phyloP scores from a whole-genome alignment of 2,888 invertebrate species.

The Branchellion lobata region DNA sequence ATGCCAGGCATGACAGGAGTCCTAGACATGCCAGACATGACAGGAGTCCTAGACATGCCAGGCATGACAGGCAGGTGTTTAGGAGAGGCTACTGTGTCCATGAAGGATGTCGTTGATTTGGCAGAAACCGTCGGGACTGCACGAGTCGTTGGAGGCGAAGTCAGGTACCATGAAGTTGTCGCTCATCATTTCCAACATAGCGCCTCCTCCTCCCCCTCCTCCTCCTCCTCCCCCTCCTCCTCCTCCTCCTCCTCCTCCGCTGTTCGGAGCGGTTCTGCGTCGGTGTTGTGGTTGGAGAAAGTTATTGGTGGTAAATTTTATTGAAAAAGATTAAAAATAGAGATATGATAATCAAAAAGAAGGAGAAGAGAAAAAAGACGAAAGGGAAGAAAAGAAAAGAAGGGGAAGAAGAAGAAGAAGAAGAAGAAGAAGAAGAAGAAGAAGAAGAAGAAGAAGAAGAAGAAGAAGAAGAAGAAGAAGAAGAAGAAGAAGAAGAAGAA shows the following conservation, averaged over 20 bases:
- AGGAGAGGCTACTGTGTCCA: background rate
- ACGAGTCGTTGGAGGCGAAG: slow-evolving; percentile 50
- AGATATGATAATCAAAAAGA: background rate
- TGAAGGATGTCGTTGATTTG: slow-evolving; percentile 53
- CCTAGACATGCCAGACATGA: too few species aligned
- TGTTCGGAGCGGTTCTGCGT: background rate
- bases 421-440: too few species aligned
- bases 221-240: background rate
- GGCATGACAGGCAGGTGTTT: background rate
- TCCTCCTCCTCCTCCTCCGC: too few species aligned
- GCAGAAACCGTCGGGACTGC: slow-evolving; percentile 55
- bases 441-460: too few species aligned
- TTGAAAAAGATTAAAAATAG: background rate
- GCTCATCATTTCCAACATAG: slow-evolving; percentile 34
- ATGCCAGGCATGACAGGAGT: too few species aligned
- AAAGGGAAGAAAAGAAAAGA: background rate
- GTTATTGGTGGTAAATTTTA: background rate
- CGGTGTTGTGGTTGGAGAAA: background rate
- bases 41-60: too few species aligned
- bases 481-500: too few species aligned
- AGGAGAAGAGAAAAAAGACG: background rate
- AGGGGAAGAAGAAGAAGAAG: background rate
- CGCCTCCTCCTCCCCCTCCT: slow-evolving; percentile 26
- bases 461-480: too few species aligned
- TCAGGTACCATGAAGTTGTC: slow-evolving; percentile 43